Percentiles rank a stretch among this genome's conserved stretches.
Conservation (phyloP, 2,113 vertebrate species). For the Suricata suricatta region DNA sequence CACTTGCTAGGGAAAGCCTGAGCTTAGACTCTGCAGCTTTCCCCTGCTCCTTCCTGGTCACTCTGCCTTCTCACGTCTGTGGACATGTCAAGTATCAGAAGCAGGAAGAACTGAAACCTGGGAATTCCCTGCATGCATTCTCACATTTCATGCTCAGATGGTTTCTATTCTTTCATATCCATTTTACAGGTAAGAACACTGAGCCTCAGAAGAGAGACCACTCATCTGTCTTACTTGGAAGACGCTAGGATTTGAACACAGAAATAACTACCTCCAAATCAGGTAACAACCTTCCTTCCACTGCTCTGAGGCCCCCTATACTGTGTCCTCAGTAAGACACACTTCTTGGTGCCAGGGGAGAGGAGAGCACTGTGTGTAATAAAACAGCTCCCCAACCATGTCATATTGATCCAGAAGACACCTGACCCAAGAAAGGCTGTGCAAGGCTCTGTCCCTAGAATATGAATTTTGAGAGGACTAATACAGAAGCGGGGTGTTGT, state of each 20-base stretch:
- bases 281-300: background rate
- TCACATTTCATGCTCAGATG: background rate
- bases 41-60: background rate
- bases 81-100: fast-evolving
- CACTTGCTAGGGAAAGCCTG: background rate
- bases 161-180: background rate
- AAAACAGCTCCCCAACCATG: background rate
- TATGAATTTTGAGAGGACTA: background rate
- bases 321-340: background rate
- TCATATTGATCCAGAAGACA: background rate
- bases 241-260: background rate
- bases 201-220: background rate
- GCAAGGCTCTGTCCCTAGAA: background rate
- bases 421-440: background rate
- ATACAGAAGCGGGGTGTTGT: background rate
- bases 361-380: background rate
- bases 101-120: background rate
- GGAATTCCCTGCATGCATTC: too few relatives aligned
- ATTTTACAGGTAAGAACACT: background rate
- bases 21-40: background rate
- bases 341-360: background rate
- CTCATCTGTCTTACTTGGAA: background rate
- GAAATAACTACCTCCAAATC: background rate
- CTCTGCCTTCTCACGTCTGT: background rate
- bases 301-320: too few relatives aligned